These are phyloP conservation scores for Caretta caretta DNA, from an alignment of 2,113 vertebrate species.

Conservation along the genomic window DNA sequence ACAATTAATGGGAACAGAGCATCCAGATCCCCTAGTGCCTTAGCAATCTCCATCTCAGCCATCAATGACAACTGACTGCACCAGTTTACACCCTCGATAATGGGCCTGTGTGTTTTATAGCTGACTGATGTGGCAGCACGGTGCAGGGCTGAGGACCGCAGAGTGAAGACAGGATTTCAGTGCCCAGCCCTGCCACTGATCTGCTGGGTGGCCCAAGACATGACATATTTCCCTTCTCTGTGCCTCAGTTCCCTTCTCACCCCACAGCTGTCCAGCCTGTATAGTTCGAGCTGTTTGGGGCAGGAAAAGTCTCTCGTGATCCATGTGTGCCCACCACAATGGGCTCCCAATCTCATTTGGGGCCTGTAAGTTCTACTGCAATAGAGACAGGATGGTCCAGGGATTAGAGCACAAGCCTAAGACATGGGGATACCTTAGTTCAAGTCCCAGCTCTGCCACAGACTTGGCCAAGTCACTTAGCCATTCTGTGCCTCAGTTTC, in stretches of 20 bases:
- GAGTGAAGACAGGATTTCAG: not conserved
- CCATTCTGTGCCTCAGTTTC: too few species aligned
- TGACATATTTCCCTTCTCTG: not conserved
- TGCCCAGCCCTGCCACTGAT: not conserved
- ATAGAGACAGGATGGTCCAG: too few species aligned
- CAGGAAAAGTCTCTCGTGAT: not conserved
- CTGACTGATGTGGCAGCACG: not conserved
- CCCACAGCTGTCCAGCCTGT: not conserved
- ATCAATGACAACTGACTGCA: not conserved
- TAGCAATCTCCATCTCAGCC: not conserved
- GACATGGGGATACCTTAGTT: too few species aligned
- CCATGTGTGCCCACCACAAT: too few species aligned
- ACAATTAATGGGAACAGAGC: not conserved
- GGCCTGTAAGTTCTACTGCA: too few species aligned
- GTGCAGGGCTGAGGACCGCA: not conserved
- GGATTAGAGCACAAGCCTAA: too few species aligned
- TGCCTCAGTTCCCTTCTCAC: not conserved
- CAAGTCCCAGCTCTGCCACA: too few species aligned
- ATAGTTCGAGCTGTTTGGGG: not conserved
- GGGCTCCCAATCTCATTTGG: too few species aligned
- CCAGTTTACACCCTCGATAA: not conserved
- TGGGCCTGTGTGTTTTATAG: not conserved
- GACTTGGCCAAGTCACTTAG: too few species aligned
- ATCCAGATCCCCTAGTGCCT: not conserved
- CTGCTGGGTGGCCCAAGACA: not conserved